A percentile compares a stretch with the other conserved stretches of the same genome.
These are phyloP conservation scores for Patiria miniata DNA, from an alignment of 35 echinoderm and acorn worm genomes.

Conservation along the genomic window DNA sequence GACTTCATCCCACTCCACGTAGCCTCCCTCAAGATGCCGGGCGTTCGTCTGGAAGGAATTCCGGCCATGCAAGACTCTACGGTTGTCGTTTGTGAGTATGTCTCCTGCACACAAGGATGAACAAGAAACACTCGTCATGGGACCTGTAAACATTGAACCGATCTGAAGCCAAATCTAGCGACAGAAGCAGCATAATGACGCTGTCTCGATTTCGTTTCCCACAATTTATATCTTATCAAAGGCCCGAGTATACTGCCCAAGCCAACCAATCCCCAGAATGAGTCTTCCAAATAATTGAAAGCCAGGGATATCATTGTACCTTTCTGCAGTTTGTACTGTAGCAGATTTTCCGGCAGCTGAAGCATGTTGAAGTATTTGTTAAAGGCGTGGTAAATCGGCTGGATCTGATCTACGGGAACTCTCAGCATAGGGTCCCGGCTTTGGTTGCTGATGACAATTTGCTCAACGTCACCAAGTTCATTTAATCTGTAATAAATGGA, in stretches of 20 bases:
- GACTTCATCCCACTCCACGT: slow-evolving; percentile 68
- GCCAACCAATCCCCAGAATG: too few relatives aligned
- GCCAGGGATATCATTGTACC: slow-evolving; percentile 38
- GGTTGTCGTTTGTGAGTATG: slow-evolving; percentile 55
- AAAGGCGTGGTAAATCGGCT: slow-evolving; percentile 58
- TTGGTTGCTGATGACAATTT: slow-evolving; percentile 71
- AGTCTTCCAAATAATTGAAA: neutral
- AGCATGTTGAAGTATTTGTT: slow-evolving; percentile 43
- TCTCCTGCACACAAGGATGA: slow-evolving; percentile 34
- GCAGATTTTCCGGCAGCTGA: slow-evolving; percentile 54
- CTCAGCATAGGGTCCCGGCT: slow-evolving; percentile 71
- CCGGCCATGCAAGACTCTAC: slow-evolving; percentile 54
- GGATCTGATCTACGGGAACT: slow-evolving; percentile 33
- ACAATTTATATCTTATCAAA: too few relatives aligned
- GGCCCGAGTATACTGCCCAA: too few relatives aligned
- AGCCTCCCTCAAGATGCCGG: slow-evolving; percentile 58
- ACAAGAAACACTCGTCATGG: too few relatives aligned
- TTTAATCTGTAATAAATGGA: slow-evolving; percentile 66
- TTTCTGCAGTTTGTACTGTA: slow-evolving; percentile 63
- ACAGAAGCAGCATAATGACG: too few relatives aligned
- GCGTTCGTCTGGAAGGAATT: slow-evolving; percentile 33
- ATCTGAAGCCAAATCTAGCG: too few relatives aligned
- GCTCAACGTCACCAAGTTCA: slow-evolving; percentile 21
- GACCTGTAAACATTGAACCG: too few relatives aligned
- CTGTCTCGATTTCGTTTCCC: too few relatives aligned